Percentiles rank a stretch among this genome's conserved stretches.
Conservation (phyloP, 2,113 vertebrate species). For the Galbula dea region DNA sequence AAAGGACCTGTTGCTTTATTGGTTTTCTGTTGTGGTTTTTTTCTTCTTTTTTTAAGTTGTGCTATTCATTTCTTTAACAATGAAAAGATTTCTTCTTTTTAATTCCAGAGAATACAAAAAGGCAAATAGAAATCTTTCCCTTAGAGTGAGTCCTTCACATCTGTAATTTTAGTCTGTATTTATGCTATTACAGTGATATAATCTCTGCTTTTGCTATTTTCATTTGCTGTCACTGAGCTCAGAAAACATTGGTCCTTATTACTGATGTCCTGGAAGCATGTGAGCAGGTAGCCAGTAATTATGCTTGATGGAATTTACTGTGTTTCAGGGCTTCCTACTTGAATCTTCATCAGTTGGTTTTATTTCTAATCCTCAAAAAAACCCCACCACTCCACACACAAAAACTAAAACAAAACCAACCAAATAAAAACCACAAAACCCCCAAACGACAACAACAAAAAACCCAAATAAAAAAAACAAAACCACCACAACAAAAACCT, state of each 20-base stretch:
- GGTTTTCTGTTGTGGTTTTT: background rate
- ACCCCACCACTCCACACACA: no score
- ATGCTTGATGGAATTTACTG: background rate
- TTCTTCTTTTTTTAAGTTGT: background rate
- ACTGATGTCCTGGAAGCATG: constrained; percentile 2
- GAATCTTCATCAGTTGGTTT: constrained; percentile 33
- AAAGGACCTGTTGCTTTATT: constrained; percentile 4
- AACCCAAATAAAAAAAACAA: no score
- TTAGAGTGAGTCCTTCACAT: background rate
- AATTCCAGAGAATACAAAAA: background rate
- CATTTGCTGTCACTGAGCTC: background rate
- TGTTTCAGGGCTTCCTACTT: constrained; percentile 29
- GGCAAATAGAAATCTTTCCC: background rate
- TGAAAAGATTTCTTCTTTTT: constrained; percentile 3
- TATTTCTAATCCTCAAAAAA: constrained; percentile 13
- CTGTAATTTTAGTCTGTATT: background rate
- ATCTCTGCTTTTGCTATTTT: background rate
- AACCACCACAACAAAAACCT: constrained; percentile 5
- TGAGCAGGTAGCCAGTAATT: constrained; percentile 32
- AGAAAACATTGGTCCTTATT: constrained; percentile 26
- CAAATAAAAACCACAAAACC: no score
- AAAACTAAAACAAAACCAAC: no score
- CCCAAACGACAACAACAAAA: no score
- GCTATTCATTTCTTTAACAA: background rate
- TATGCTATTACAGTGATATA: background rate